Evolutionary conservation across 2,888 invertebrate genomes (phyloP), one percentile per base, ranked within the genome.

Genomic region (Gymnocheta viridis): DNA sequence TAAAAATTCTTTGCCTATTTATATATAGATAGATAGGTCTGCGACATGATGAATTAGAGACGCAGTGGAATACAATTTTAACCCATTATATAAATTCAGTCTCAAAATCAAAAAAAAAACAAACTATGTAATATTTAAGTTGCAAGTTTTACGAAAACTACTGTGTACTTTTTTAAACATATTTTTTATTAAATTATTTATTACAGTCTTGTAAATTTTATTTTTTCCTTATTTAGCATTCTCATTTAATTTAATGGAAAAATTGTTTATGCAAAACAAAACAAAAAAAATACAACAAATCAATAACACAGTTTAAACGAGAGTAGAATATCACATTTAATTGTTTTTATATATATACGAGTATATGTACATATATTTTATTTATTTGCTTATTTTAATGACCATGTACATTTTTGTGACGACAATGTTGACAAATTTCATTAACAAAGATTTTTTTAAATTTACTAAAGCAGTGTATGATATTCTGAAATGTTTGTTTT

Each of bases 361-460:
- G n/a, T n/a, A n/a, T n/a, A n/a, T n/a, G n/a, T n/a, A n/a, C n/a
- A 4, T 41, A 6, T 47, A 27, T 54, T 38, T 58, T 67, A 44
- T 54, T 76, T 35, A 66, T 49, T 77, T 67, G 24, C 22, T 41
- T 70, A 70, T 72, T 74, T 78, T 54, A 70, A 79, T 29, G 66
- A 35, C 82, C 74, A 67, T 69, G 70, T 70, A 70, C 35, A 54
- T 62, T 54, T 72, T 47, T 51, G 17, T 72, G 35, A 60, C 60
- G 47, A 79, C 69, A 74, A 76, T 80, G 66, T 83, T 80, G 83
- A 80, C 80, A 58, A 76, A 80, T 83, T 83, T 76, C 83, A 83
- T 72, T 70, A 72, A 58, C 60, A 62, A 64, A 44, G 12, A 29
- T 58, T 66, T 51, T 14, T 19, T 29, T 32, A 1, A n/a, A 41